These are phyloP conservation scores for Lutraria lutraria DNA, from an alignment of 2,888 invertebrate genomes.

Conservation along the genomic window DNA sequence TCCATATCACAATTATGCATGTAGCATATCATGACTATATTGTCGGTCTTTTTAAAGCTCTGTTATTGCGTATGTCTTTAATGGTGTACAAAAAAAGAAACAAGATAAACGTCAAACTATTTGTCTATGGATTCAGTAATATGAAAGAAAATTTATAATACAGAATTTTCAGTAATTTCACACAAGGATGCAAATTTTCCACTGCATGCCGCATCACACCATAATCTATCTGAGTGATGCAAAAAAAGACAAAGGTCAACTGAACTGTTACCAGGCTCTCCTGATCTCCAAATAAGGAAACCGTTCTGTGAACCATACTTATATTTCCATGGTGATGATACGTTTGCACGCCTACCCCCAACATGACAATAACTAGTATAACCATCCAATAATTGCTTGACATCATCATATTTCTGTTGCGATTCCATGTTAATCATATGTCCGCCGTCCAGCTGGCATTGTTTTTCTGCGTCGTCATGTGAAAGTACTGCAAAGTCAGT, in stretches of 20 bases:
- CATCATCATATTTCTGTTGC: neutral
- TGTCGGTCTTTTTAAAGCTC: too few species aligned
- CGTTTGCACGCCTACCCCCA: neutral
- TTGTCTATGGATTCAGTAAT: too few species aligned
- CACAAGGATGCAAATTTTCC: neutral
- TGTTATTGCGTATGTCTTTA: too few species aligned
- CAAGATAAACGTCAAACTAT: too few species aligned
- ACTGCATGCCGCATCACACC: neutral
- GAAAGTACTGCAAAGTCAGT: neutral
- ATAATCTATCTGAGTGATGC: neutral
- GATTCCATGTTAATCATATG: too few species aligned
- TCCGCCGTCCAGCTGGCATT: too few species aligned
- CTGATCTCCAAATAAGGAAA: neutral
- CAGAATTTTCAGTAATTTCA: neutral
- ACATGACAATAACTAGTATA: neutral
- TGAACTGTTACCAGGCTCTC: neutral
- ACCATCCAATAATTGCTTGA: neutral
- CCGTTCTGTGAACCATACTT: neutral
- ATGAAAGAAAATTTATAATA: too few species aligned
- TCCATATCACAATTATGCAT: too few species aligned
- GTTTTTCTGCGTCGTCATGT: neutral
- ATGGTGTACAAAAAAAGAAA: too few species aligned
- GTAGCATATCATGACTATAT: too few species aligned
- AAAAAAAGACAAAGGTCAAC: neutral
- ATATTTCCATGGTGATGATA: too few species aligned